phyloP scores from a whole-genome alignment of 2,888 invertebrate genomes.

The Melinaea marsaeus region DNA sequence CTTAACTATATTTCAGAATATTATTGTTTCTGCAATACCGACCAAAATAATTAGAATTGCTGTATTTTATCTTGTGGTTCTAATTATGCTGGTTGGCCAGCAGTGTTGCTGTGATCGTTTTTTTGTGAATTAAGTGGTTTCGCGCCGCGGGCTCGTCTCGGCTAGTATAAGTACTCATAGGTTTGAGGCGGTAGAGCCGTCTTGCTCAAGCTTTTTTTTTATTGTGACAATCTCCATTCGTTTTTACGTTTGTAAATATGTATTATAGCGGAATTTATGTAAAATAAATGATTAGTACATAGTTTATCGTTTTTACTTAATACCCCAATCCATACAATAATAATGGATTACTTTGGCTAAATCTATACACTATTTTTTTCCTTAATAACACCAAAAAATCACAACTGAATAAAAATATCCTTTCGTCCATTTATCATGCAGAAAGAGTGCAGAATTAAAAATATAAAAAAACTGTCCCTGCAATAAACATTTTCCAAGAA shows the following conservation, averaged over 20 bases:
- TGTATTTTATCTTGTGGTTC: not conserved
- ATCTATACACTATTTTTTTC: no score
- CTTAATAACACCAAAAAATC: no score
- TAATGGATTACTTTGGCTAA: not conserved
- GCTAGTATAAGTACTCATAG: constrained; percentile 28
- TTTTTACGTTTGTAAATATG: constrained; percentile 77
- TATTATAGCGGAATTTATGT: constrained; percentile 76
- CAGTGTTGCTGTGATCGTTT: constrained; percentile 23
- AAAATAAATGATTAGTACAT: constrained; percentile 70
- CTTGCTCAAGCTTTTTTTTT: constrained; percentile 70
- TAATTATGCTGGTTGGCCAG: constrained; percentile 13
- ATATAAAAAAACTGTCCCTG: no score
- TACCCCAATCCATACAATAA: constrained; percentile 33
- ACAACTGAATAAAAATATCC: no score
- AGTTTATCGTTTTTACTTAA: constrained; percentile 45
- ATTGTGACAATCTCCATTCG: constrained; percentile 69
- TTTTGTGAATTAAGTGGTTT: constrained; percentile 34
- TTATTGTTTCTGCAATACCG: not conserved
- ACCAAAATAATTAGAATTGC: constrained; percentile 1
- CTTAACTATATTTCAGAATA: not conserved
- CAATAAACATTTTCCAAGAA: no score
- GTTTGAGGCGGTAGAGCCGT: constrained; percentile 37
- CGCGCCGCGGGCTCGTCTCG: constrained; percentile 44
- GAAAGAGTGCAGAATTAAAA: no score
- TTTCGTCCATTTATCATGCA: no score